Evolutionary conservation across 2,888 invertebrate species (phyloP), one percentile per base, ranked within the genome.

Genomic region (Sinhomidia bicolor): DNA sequence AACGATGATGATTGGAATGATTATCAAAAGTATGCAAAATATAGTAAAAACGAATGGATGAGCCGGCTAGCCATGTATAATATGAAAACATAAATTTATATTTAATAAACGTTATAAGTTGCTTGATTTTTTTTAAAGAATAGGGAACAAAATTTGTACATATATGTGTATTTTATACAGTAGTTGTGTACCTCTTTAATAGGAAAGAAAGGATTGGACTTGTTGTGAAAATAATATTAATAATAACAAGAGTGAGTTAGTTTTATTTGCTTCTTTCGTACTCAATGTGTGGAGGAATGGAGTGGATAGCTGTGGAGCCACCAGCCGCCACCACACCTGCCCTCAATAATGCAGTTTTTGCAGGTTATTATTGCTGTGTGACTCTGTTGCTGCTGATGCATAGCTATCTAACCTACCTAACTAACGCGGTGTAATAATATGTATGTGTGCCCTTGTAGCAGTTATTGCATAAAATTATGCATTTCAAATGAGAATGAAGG

Each of bases 401-500:
- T 44, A 20, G 41, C 7, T 23, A 41, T n/a, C n/a, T n/a, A n/a
- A n/a, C n/a, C n/a, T n/a, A n/a, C n/a, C n/a, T n/a, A n/a, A n/a
- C n/a, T n/a, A n/a, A n/a, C n/a, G n/a, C n/a, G n/a, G n/a, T n/a
- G 12, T 26, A n/a, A 71, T 71, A 20, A 41, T 71, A 20, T 9
- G 17, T 41, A 17, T 57, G 68, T 68, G 51, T 83, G 82, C 82
- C 82, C 82, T 83, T 83, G 82, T 71, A 71, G 82, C 71, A 71
- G 47, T 54, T 83, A 83, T 83, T 83, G 82, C 82, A 83, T 65
- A 83, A 83, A 81, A 83, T 83, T 71, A 20, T 71, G 44, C 71
- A 44, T 71, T 71, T 71, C 6, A 71, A 65, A 65, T 65, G 29
- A 32, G 65, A 65, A 65, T 65, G 65, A 65, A 65, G 65, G 65